phyloP scores from a whole-genome alignment of 2,113 vertebrate species.

The Notarius lentiginosus region DNA sequence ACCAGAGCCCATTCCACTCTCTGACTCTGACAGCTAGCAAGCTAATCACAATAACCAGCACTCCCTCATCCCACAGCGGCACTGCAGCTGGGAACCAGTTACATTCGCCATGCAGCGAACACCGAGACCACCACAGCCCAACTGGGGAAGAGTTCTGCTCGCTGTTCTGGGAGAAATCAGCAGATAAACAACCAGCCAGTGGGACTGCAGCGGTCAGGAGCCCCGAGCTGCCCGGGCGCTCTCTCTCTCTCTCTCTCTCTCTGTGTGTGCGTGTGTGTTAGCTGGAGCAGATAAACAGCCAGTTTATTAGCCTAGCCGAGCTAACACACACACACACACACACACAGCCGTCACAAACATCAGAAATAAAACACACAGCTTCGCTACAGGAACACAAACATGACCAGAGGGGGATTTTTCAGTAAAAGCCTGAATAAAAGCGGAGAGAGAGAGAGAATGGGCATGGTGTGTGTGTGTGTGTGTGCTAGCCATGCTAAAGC shows the following conservation, averaged over 20 bases:
- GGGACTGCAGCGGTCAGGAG: neutral
- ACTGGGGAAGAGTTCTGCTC: rapidly evolving
- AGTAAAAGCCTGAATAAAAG: neutral
- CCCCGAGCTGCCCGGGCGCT: neutral
- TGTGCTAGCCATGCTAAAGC: conserved; percentile 1
- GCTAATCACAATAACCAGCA: neutral
- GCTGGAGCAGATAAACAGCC: neutral
- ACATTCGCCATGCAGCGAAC: neutral
- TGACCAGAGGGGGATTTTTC: neutral
- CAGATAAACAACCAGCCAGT: neutral
- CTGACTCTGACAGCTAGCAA: neutral
- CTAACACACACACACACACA: neutral
- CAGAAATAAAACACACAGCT: neutral
- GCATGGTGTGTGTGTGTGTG: neutral
- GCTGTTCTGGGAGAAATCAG: neutral
- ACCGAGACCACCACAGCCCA: neutral
- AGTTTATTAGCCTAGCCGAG: conserved; percentile 4
- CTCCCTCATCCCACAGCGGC: neutral
- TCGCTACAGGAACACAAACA: neutral
- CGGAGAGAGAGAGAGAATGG: neutral
- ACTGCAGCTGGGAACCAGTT: no score
- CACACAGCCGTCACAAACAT: neutral
- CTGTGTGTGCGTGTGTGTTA: no score
- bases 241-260: no score
- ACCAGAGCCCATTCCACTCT: no score